These are phyloP conservation scores for Amiota minor DNA, from an alignment of 2,888 invertebrate genomes.

Conservation along the genomic window DNA sequence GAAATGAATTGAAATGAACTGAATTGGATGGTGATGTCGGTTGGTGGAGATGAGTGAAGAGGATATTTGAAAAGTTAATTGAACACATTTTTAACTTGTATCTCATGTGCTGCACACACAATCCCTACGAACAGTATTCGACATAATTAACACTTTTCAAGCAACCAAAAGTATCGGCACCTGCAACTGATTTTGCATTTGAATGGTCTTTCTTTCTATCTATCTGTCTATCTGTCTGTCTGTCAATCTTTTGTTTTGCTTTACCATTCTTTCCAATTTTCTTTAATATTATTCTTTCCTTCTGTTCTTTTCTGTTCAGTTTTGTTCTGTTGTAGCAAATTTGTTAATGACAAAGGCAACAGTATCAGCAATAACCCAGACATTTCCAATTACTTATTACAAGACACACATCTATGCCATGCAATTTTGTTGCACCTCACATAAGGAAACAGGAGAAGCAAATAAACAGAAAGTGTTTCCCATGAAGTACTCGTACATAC, in stretches of 20 bases:
- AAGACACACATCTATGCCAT: too few species aligned
- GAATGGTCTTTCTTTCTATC: neutral
- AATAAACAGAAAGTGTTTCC: too few species aligned
- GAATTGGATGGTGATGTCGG: too few species aligned
- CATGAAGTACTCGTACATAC: too few species aligned
- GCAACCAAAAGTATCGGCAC: neutral
- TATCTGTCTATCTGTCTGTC: neutral
- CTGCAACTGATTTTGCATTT: too few species aligned
- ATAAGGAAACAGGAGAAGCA: too few species aligned
- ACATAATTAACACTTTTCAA: constrained; percentile 24
- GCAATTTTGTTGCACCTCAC: too few species aligned
- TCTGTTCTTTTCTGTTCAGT: neutral
- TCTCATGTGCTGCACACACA: neutral
- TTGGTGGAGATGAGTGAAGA: too few species aligned
- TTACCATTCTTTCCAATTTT: neutral
- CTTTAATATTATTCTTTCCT: too few species aligned
- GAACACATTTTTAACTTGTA: constrained; percentile 16
- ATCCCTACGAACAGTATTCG: constrained; percentile 24
- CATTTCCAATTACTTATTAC: too few species aligned
- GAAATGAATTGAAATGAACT: too few species aligned
- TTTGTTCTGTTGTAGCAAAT: constrained; percentile 18
- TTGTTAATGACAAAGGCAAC: constrained; percentile 16
- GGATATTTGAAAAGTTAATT: constrained; percentile 25
- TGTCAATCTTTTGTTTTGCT: neutral
- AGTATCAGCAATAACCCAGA: too few species aligned